Percentiles rank a stretch among this genome's conserved stretches.
phyloP scores from a whole-genome alignment of 2,797 vertebrate genomes.

The Channa striata region DNA sequence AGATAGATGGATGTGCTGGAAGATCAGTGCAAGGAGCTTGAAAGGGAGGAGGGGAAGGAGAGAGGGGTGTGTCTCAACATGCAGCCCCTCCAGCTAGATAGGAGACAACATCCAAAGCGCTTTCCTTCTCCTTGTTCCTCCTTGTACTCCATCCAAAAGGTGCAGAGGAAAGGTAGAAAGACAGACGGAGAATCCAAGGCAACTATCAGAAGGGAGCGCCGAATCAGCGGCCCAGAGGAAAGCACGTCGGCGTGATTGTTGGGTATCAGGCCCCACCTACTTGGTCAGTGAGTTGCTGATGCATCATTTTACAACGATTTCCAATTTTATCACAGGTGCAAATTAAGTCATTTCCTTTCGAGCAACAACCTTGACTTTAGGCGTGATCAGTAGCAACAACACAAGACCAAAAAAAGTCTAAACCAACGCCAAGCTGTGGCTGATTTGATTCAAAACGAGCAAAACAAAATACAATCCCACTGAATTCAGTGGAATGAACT shows the following conservation, averaged over 20 bases:
- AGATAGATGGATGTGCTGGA: constrained; percentile 56
- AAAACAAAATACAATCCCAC: constrained; percentile 54
- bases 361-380: constrained; percentile 20
- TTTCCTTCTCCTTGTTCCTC: constrained; percentile 60
- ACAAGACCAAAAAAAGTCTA: background rate
- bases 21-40: constrained; percentile 63
- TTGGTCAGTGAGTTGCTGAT: constrained; percentile 40
- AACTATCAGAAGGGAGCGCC: constrained; percentile 49
- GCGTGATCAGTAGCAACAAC: constrained; percentile 9
- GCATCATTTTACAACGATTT: constrained; percentile 48
- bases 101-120: constrained; percentile 78
- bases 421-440: constrained; percentile 2
- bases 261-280: constrained; percentile 30
- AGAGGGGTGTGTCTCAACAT: constrained; percentile 74
- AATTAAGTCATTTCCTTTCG: constrained; percentile 35
- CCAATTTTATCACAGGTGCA: constrained; percentile 36
- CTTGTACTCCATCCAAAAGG: constrained; percentile 38
- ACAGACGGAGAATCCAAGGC: constrained; percentile 24
- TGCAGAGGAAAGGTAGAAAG: constrained; percentile 54
- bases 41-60: constrained; percentile 49
- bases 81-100: constrained; percentile 81
- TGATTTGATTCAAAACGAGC: constrained; percentile 37
- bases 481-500: constrained; percentile 77
- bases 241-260: constrained; percentile 22
- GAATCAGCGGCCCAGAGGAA: constrained; percentile 45